Conservation (phyloP, 2,113 vertebrate species). For the Cisticola juncidis region DNA sequence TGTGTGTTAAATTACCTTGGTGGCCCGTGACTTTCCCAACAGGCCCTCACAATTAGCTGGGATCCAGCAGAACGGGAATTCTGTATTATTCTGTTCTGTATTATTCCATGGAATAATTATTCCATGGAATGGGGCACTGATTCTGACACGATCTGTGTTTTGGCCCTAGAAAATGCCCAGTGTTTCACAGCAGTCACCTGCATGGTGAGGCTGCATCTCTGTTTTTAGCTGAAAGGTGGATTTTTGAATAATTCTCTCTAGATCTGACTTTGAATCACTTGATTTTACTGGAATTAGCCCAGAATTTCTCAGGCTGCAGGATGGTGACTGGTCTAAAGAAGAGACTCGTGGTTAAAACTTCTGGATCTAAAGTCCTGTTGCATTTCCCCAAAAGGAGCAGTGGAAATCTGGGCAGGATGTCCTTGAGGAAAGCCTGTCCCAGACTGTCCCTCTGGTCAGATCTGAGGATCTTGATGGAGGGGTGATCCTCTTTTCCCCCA, state of each 20-base stretch:
- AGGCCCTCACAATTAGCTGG: neutral
- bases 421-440: neutral
- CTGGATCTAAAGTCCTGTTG: neutral
- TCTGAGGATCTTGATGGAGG: neutral
- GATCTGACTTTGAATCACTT: neutral
- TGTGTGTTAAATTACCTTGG: slow-evolving; percentile 22
- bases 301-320: neutral
- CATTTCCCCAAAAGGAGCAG: neutral
- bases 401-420: neutral
- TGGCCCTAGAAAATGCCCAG: neutral
- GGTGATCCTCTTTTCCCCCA: neutral
- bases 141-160: neutral
- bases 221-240: neutral
- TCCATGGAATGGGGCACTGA: neutral
- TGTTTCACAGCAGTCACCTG: neutral
- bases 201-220: neutral
- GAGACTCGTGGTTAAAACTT: neutral
- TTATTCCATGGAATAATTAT: neutral
- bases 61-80: neutral
- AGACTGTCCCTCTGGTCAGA: neutral
- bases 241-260: neutral
- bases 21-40: slow-evolving; percentile 9
- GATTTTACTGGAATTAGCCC: neutral
- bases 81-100: neutral
- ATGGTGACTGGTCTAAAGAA: neutral